Conservation (phyloP, 2,797 vertebrate species). For the Alosa sapidissima region DNA sequence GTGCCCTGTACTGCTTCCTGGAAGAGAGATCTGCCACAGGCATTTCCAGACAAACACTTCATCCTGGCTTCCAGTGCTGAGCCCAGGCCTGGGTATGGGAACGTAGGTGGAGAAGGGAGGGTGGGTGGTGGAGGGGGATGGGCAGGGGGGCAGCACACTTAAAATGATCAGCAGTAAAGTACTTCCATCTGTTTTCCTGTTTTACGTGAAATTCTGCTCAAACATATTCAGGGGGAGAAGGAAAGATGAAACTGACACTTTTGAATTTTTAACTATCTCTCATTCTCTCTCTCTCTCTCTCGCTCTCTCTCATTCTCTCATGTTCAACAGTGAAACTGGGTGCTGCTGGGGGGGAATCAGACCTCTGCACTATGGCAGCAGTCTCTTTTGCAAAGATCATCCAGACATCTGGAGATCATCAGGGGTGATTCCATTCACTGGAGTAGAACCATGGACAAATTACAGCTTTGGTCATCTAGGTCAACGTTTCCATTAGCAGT, state of each 20-base stretch:
- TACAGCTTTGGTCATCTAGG: slow-evolving; percentile 57
- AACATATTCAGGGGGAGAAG: slow-evolving; percentile 24
- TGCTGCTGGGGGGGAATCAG: slow-evolving; percentile 38
- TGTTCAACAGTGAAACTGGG: slow-evolving; percentile 24
- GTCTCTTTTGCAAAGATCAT: slow-evolving; percentile 49
- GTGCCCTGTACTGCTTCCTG: slow-evolving; percentile 52
- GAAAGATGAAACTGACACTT: slow-evolving; percentile 59
- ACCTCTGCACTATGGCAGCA: slow-evolving; percentile 43
- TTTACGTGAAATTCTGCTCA: slow-evolving; percentile 51
- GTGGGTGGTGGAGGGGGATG: slow-evolving; percentile 27
- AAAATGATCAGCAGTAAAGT: slow-evolving; percentile 67
- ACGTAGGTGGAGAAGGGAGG: slow-evolving; percentile 25
- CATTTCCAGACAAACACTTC: slow-evolving; percentile 62
- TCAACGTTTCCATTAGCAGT: slow-evolving; percentile 58
- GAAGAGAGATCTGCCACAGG: slow-evolving; percentile 61
- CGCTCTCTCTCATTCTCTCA: slow-evolving; percentile 30
- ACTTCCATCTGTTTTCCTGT: slow-evolving; percentile 67
- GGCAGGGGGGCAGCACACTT: slow-evolving; percentile 41
- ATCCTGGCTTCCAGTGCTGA: slow-evolving; percentile 34
- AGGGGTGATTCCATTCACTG: slow-evolving; percentile 53
- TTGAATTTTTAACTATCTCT: not conserved
- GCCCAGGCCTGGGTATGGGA: slow-evolving; percentile 28
- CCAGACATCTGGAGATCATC: slow-evolving; percentile 68
- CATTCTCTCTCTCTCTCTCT: slow-evolving; percentile 26
- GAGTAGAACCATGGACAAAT: slow-evolving; percentile 53